Evolutionary conservation across 2,113 vertebrate genomes (phyloP).

Genomic region (Thamnophis sirtalis): DNA sequence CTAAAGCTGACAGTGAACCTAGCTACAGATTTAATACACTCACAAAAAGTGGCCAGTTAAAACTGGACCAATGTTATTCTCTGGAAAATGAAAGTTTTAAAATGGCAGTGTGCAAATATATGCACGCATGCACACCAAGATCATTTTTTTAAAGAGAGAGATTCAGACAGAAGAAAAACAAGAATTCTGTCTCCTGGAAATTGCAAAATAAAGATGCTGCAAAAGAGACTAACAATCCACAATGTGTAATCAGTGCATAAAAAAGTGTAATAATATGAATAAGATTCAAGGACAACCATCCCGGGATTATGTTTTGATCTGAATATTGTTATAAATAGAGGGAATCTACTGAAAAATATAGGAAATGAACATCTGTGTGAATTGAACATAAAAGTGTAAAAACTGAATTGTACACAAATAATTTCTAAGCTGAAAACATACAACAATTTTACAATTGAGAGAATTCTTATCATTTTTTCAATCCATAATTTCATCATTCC

Average conservation of each 20-base stretch:
- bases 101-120: slow-evolving; percentile 33
- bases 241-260: background rate
- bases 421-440: background rate
- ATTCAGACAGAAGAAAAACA: slow-evolving; percentile 33
- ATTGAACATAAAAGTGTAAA: background rate
- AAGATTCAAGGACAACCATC: background rate
- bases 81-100: slow-evolving; percentile 63
- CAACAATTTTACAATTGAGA: background rate
- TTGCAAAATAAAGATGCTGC: slow-evolving; percentile 43
- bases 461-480: background rate
- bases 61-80: slow-evolving; percentile 74
- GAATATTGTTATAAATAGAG: background rate
- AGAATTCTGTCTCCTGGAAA: slow-evolving; percentile 45
- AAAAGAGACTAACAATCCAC: slow-evolving; percentile 44
- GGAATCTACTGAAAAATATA: background rate
- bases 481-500: background rate
- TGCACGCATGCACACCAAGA: slow-evolving; percentile 9
- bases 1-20: slow-evolving; percentile 74
- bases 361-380: background rate
- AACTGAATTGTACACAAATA: background rate
- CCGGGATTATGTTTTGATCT: background rate
- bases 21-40: slow-evolving; percentile 76
- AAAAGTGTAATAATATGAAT: background rate
- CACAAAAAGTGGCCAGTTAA: slow-evolving; percentile 63
- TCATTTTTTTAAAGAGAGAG: slow-evolving; percentile 57